phyloP scores from a whole-genome alignment of 2,797 vertebrate genomes.

The Sebastes itinus region DNA sequence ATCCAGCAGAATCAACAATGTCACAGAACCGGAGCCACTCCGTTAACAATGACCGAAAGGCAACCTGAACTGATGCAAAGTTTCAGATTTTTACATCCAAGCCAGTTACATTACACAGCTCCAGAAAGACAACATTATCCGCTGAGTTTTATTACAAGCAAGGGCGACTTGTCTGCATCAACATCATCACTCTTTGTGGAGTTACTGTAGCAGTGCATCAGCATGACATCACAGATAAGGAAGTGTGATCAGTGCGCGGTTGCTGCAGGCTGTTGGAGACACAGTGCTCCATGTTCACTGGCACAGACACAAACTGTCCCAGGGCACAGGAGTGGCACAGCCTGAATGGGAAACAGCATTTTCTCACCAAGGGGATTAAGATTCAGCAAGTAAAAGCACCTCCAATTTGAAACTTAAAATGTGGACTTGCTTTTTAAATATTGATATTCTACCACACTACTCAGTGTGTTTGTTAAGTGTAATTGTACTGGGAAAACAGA shows the following conservation, averaged over 20 bases:
- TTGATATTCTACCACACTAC: neutral
- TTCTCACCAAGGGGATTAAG: neutral
- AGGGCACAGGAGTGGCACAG: constrained; percentile 51
- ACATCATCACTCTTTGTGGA: constrained; percentile 17
- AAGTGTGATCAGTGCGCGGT: constrained; percentile 38
- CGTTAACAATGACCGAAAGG: neutral
- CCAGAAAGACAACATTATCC: neutral
- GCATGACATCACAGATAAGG: constrained; percentile 55
- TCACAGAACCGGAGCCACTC: neutral
- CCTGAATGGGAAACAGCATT: constrained; percentile 22
- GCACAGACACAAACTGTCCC: constrained; percentile 38
- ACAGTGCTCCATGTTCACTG: constrained; percentile 46
- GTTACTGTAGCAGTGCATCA: constrained; percentile 36
- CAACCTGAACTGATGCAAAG: neutral
- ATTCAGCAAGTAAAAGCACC: neutral
- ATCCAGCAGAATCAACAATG: neutral
- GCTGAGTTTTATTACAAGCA: neutral
- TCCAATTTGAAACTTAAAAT: neutral
- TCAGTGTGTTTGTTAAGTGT: constrained; percentile 9
- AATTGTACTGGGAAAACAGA: constrained; percentile 13
- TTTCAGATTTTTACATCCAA: neutral
- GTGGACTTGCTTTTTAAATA: neutral
- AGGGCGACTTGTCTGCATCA: neutral
- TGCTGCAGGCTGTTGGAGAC: constrained; percentile 54
- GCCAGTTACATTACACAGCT: neutral